Conservation (phyloP, 2,888 invertebrate genomes). For the Lasioglossum marginatum region DNA sequence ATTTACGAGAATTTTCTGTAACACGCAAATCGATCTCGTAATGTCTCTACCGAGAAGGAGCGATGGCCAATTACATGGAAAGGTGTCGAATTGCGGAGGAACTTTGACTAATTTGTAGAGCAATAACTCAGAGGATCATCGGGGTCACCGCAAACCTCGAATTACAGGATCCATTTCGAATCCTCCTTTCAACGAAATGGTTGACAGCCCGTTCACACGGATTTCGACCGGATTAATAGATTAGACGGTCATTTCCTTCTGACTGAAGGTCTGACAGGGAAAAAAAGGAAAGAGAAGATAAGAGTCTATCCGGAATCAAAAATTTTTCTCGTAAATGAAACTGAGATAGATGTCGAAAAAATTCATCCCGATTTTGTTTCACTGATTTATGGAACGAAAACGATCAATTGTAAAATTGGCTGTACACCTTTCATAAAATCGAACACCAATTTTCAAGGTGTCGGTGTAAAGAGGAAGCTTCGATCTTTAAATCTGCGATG, state of each 20-base stretch:
- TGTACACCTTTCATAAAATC: neutral
- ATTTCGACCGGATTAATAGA: constrained; percentile 69
- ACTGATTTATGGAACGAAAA: neutral
- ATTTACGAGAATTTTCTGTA: neutral
- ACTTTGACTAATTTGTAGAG: constrained; percentile 69
- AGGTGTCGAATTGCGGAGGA: constrained; percentile 64
- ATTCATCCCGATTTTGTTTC: neutral
- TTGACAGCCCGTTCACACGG: constrained; percentile 62
- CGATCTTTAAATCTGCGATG: no score
- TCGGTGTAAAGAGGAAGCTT: no score
- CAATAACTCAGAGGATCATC: constrained; percentile 68
- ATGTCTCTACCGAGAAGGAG: constrained; percentile 20
- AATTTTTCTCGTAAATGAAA: neutral
- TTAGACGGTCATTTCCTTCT: constrained; percentile 48
- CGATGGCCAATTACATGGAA: constrained; percentile 49
- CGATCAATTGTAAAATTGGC: no score
- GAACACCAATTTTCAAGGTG: neutral
- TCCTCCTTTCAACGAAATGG: constrained; percentile 71
- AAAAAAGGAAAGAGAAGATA: constrained; percentile 1
- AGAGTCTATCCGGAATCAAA: neutral
- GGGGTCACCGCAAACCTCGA: constrained; percentile 69
- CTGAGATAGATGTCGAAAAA: neutral
- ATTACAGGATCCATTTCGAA: constrained; percentile 74
- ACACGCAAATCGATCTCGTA: constrained; percentile 2
- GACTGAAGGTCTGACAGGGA: constrained; percentile 22